Base-by-base conservation (phyloP, 2,797 vertebrate genomes). In the Arremon brunneinucha region DNA sequence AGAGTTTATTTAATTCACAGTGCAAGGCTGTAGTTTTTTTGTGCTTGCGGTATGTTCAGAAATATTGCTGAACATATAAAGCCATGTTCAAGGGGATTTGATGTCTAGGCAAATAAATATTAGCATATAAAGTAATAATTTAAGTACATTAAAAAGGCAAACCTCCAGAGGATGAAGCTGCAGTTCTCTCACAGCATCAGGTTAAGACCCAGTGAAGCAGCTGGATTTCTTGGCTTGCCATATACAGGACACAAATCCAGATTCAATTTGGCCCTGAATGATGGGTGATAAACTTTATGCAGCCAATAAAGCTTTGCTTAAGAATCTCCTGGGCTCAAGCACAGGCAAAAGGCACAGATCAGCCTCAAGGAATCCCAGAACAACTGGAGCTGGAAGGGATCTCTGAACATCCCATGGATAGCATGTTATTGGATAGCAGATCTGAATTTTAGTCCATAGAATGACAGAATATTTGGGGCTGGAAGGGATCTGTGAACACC, bases 41-140 rank as follows among this genome's bases (percentile, higher is more conserved):
- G 11, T 44, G 22, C 2, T 52, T 28, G 8, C 18, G 5, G 1
- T 47, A 26, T 13, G 15, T 28, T 1, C 1, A 74, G 52, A 63
- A 83, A 65, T 13, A 43, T 27, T 63, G 44, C 5, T 62, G 43
- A 77, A n/a, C 8, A n/a, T 30, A 41, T 0, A 37, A 2, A 77
- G 2, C 4, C 7, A 7, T 24, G 20, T 46, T 57, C 17, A 34
- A 18, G 9, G 41, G 18, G 3, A 18, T 84, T 91, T 62, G 19
- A 57, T 57, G 79, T 79, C 30, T 59, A 80, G n/a, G 47, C 6
- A 64, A 62, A 55, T 26, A 57, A 90, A 35, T 8, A 21, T 39
- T 72, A 55, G 2, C 14, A 7, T 47, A 68, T 64, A 32, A 37
- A 87, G 2, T 60, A 75, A 46, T 41, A 43, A 18, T 52, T 67